These are phyloP conservation scores for Gastrophryne carolinensis DNA, from an alignment of 2,797 vertebrate genomes.

Conservation along the genomic window DNA sequence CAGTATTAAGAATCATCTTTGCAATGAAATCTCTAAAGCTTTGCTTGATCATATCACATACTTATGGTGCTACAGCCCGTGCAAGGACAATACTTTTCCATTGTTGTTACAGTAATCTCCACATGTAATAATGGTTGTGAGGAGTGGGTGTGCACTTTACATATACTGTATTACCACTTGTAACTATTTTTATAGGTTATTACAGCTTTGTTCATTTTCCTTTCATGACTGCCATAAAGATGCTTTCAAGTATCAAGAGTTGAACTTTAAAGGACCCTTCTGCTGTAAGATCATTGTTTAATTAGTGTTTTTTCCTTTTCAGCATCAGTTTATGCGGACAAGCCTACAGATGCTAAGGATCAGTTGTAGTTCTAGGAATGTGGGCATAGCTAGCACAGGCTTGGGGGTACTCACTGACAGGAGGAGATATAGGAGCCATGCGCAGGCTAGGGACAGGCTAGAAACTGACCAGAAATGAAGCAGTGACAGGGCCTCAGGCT, in stretches of 20 bases:
- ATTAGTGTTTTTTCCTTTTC: too few species aligned
- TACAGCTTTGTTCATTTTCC: conserved; percentile 36
- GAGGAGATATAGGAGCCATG: too few species aligned
- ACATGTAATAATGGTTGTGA: conserved; percentile 42
- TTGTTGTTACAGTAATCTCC: conserved; percentile 32
- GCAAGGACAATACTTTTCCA: conserved; percentile 21
- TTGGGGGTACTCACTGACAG: too few species aligned
- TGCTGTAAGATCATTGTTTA: background rate
- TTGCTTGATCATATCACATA: conserved; percentile 12
- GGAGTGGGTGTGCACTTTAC: conserved; percentile 50
- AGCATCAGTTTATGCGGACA: too few species aligned
- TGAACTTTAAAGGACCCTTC: conserved; percentile 40
- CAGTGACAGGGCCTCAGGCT: too few species aligned
- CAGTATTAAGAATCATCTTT: conserved; percentile 16
- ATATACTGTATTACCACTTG: conserved; percentile 45
- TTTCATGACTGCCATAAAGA: conserved; percentile 27
- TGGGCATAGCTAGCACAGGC: too few species aligned
- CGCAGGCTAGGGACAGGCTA: too few species aligned
- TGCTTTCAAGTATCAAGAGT: conserved; percentile 31
- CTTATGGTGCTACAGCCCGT: conserved; percentile 43
- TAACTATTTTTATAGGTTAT: conserved; percentile 43
- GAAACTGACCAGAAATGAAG: too few species aligned
- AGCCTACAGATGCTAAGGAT: too few species aligned
- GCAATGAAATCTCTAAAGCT: conserved; percentile 35
- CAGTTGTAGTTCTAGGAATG: too few species aligned